Evolutionary conservation across 2,797 vertebrate genomes (phyloP).

Genomic region (Sebastiscus albofasciatus): DNA sequence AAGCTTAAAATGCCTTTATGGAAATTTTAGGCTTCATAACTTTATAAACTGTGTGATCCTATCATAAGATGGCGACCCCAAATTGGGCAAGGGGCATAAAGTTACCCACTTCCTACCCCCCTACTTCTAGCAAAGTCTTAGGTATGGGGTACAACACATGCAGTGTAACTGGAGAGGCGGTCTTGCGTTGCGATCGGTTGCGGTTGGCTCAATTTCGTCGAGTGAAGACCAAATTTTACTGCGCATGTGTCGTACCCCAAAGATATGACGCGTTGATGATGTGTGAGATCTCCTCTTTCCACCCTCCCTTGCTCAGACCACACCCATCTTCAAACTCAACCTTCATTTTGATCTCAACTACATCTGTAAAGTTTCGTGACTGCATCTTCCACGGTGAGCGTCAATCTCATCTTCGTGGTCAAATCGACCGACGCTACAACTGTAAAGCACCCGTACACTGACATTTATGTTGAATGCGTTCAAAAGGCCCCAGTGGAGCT

Average conservation of each 20-base stretch:
- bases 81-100: neutral
- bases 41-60: neutral
- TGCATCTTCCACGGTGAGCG: neutral
- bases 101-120: too few species aligned
- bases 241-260: too few species aligned
- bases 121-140: neutral
- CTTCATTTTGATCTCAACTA: too few species aligned
- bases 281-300: too few species aligned
- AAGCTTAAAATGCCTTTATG: conserved; percentile 1
- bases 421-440: neutral
- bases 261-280: too few species aligned
- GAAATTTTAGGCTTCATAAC: neutral
- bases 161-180: neutral
- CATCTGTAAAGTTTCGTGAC: neutral
- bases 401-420: neutral
- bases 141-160: too few species aligned
- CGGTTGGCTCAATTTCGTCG: too few species aligned
- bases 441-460: neutral
- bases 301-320: too few species aligned
- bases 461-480: neutral
- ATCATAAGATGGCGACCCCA: neutral
- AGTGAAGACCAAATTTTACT: too few species aligned
- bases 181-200: too few species aligned
- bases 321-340: too few species aligned
- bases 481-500: too few species aligned